phyloP scores from a whole-genome alignment of 2,797 vertebrate genomes.

The Fistularia tabacaria region DNA sequence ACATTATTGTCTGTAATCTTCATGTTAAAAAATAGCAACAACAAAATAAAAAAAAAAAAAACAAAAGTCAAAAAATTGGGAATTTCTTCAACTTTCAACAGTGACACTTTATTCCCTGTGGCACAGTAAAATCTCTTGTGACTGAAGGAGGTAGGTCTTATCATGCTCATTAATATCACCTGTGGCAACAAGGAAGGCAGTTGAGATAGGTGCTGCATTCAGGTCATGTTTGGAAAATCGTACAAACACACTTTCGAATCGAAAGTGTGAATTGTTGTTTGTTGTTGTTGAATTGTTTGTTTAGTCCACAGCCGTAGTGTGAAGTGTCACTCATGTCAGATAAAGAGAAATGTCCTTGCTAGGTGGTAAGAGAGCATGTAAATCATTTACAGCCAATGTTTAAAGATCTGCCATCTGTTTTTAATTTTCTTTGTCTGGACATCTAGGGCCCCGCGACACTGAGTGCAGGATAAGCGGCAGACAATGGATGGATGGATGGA shows the following conservation, averaged over 20 bases:
- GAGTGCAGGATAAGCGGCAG: too few species aligned
- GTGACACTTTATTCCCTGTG: not conserved
- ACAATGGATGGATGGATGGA: too few species aligned
- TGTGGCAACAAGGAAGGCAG: slow-evolving; percentile 29
- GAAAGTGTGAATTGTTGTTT: too few species aligned
- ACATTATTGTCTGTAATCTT: slow-evolving; percentile 48
- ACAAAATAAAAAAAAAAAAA: not conserved
- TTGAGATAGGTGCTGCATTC: slow-evolving; percentile 36
- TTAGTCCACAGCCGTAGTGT: too few species aligned
- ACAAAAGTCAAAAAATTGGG: accelerated
- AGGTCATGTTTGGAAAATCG: slow-evolving; percentile 8
- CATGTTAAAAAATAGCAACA: slow-evolving; percentile 27
- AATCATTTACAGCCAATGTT: too few species aligned
- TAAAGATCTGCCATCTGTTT: too few species aligned
- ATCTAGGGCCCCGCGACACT: too few species aligned
- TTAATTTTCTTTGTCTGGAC: too few species aligned
- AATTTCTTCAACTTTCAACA: not conserved
- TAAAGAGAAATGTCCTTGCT: too few species aligned
- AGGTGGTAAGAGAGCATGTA: too few species aligned
- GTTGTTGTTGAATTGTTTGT: too few species aligned
- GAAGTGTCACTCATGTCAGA: too few species aligned
- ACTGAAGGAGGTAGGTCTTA: slow-evolving; percentile 1
- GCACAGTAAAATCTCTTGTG: not conserved
- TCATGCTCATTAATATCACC: slow-evolving; percentile 55
- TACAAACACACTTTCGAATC: not conserved